Conservation (phyloP, 2,113 vertebrate species). For the Apteryx mantelli region DNA sequence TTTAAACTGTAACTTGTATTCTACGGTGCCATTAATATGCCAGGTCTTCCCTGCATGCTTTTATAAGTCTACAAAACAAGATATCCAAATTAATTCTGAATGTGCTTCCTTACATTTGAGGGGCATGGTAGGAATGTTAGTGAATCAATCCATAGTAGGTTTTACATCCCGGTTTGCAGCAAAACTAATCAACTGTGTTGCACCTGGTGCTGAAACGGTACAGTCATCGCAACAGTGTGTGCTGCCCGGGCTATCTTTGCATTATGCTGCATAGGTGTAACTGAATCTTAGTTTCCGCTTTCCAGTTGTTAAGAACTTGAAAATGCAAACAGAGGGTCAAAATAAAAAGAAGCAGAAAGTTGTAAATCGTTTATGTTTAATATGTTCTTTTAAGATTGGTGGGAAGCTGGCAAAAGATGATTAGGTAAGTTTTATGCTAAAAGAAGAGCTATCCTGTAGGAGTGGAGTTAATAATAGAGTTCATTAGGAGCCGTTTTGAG, state of each 20-base stretch:
- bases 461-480: neutral
- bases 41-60: neutral
- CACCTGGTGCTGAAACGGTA: accelerated
- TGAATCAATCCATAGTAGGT: accelerated
- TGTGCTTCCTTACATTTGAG: neutral
- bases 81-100: neutral
- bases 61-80: neutral
- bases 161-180: neutral
- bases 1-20: neutral
- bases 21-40: neutral
- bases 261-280: accelerated
- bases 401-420: neutral
- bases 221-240: accelerated
- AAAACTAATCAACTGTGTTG: neutral
- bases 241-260: neutral
- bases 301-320: neutral
- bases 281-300: neutral
- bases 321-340: accelerated
- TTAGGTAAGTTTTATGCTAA: neutral
- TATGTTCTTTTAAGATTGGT: neutral
- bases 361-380: neutral
- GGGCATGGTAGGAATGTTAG: accelerated
- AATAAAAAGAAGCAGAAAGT: neutral
- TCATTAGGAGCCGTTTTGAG: neutral
- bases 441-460: neutral